A percentile compares a stretch with the other conserved stretches of the same genome.
These are phyloP conservation scores for Drosophila erecta DNA, from an alignment of 1,140 invertebrate species.

Conservation along the genomic window DNA sequence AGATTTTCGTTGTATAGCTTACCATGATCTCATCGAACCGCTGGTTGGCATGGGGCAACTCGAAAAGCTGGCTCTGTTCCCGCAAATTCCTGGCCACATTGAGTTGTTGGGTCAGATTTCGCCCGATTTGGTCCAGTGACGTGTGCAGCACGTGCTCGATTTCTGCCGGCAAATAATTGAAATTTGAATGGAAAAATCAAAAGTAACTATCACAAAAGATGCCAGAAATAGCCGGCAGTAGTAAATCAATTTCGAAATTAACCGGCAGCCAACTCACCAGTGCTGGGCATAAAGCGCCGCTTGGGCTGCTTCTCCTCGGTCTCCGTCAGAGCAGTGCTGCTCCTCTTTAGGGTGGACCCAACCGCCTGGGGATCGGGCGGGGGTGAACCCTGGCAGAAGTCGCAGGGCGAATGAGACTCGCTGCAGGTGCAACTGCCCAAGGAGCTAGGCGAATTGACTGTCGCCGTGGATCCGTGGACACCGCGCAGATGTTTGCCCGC, in stretches of 20 bases:
- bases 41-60: slow-evolving; percentile 63
- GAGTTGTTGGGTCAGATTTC: slow-evolving; percentile 65
- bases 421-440: slow-evolving; percentile 54
- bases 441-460: slow-evolving; percentile 44
- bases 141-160: slow-evolving; percentile 66
- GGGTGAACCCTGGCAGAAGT: slow-evolving; percentile 48
- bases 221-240: too few species aligned
- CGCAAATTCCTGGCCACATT: slow-evolving; percentile 67
- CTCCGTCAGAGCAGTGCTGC: slow-evolving; percentile 12
- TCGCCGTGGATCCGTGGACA: slow-evolving; percentile 30
- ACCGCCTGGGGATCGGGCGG: slow-evolving; percentile 38
- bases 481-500: slow-evolving; percentile 72
- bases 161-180: slow-evolving; percentile 36
- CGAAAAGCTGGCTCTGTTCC: slow-evolving; percentile 67
- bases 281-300: slow-evolving; percentile 63
- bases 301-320: slow-evolving; percentile 51
- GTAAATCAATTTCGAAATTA: too few species aligned
- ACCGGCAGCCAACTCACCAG: slow-evolving; percentile 32
- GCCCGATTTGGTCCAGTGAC: slow-evolving; percentile 68
- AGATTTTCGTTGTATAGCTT: slow-evolving; percentile 10
- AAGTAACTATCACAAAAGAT: too few species aligned
- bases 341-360: slow-evolving; percentile 38
- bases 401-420: slow-evolving; percentile 43
- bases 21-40: slow-evolving; percentile 76
- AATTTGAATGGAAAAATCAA: too few species aligned